Percentiles rank a stretch among this genome's conserved stretches.
Evolutionary conservation across 1,140 invertebrate species (phyloP).

Genomic region (Diprion similis): DNA sequence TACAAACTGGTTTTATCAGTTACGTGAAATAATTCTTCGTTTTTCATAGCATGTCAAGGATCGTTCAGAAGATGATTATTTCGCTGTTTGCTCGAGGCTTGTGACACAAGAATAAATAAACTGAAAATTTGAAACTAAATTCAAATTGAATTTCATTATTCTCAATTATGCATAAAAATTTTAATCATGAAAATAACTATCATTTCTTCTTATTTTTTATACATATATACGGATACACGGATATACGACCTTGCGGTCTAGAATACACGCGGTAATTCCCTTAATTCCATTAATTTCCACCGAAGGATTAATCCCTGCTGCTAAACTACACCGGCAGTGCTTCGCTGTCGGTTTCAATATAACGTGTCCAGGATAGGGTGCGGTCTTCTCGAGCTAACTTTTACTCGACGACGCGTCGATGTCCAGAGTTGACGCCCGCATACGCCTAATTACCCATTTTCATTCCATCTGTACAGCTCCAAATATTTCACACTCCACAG

Average conservation of each 20-base stretch:
- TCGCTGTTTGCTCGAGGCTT: no score
- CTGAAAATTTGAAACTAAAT: no score
- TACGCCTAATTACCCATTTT: no score
- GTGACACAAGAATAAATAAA: no score
- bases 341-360: slow-evolving; percentile 33
- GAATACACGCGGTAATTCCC: not conserved
- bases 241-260: not conserved
- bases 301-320: not conserved
- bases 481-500: no score
- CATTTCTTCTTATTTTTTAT: not conserved
- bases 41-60: no score
- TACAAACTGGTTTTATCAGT: no score
- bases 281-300: not conserved
- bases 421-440: not conserved
- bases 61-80: no score
- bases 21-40: no score
- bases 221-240: not conserved
- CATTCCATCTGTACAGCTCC: no score
- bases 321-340: slow-evolving; percentile 15
- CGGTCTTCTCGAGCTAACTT: not conserved
- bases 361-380: not conserved
- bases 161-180: not conserved
- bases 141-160: no score
- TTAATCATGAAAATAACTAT: not conserved
- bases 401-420: not conserved